phyloP scores from a whole-genome alignment of 2,113 vertebrate genomes.

The Mormyrus lacerda region DNA sequence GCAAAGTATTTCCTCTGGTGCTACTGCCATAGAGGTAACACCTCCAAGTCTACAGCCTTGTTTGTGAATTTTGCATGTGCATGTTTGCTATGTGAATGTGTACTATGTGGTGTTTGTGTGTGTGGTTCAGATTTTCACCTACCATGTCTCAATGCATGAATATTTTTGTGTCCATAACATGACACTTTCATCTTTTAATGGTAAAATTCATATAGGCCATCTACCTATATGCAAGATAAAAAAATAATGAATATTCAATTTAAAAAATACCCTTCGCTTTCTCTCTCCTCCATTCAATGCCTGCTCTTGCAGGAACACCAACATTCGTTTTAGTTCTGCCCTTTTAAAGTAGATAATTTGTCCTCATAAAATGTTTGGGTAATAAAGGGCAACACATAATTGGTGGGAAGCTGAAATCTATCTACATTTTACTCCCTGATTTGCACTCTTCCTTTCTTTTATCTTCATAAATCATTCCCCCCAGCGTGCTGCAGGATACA shows the following conservation, averaged over 20 bases:
- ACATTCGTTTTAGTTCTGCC: background rate
- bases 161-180: background rate
- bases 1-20: no score
- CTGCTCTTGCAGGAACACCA: background rate
- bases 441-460: background rate
- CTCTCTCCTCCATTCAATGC: background rate
- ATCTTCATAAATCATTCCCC: slow-evolving; percentile 5
- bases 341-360: slow-evolving; percentile 6
- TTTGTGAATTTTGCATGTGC: background rate
- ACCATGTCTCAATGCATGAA: background rate
- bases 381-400: slow-evolving; percentile 15
- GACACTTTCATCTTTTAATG: background rate
- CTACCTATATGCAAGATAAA: background rate
- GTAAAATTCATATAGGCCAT: background rate
- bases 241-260: background rate
- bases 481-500: background rate
- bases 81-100: background rate
- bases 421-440: background rate
- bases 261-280: background rate
- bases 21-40: background rate
- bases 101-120: background rate
- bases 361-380: slow-evolving; percentile 12
- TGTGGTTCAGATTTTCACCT: background rate
- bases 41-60: background rate
- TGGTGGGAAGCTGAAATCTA: background rate